Base-by-base conservation (phyloP, 2,888 invertebrate genomes). In the Cerastis rubricosa region DNA sequence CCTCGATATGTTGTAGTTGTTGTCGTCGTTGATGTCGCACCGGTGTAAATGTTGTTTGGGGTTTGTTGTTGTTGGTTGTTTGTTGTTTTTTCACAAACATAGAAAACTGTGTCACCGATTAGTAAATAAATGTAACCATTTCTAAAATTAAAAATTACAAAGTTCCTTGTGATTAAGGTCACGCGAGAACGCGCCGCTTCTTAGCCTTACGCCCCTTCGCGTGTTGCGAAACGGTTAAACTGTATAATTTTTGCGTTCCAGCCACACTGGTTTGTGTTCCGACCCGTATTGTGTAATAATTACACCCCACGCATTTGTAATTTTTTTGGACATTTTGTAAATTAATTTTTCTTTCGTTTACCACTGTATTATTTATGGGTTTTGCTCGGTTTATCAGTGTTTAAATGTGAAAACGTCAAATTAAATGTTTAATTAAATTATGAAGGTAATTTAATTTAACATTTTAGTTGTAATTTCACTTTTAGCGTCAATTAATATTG, bases 161-260 rank as follows among this genome's bases (percentile, higher is more conserved):
- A 76, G 78, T 87, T 84, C 85, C 71, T 83, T 86, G 85, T 88
- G 88, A 91, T 91, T 90, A 89, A 72, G 76, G 91, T 88, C 92
- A 93, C 90, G 92, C 92, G 80, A 92, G 45, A 64, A 71, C 67
- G 70, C 66, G 68, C 73, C 84, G 84, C 86, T 86, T 81, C 79
- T 87, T 83, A 90, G 90, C 89, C 89, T 87, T 83, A 90, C 90
- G 90, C 90, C 89, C 88, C 76, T 69, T 93, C 79, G 92, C 93
- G 92, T 93, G 93, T 81, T 86, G 81, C 73, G 35, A 86, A 87
- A 88, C 85, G 87, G 85, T 91, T 89, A 83, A 82, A 84, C 87
- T 87, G 90, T 90, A 91, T 91, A 92, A 91, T 90, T 91, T 92
- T 89, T 90, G 88, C 89, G 88, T 92, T 90, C 89, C 86, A 88